Percentiles rank a stretch among this genome's conserved stretches.
Evolutionary conservation across 2,113 vertebrate species (phyloP).

Genomic region (Beaufortia kweichowensis): DNA sequence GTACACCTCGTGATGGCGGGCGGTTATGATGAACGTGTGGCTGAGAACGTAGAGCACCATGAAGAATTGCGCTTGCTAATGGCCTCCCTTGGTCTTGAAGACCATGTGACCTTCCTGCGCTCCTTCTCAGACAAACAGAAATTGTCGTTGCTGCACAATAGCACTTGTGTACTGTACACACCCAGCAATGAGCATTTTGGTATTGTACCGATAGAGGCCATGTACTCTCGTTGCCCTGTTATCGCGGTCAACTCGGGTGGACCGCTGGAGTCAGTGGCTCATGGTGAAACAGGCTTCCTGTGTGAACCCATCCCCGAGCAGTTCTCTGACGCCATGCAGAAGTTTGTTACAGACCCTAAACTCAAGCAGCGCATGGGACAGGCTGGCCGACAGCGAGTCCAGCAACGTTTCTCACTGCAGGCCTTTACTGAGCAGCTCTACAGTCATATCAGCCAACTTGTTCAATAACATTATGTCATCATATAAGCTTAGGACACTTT

Average conservation of each 20-base stretch:
- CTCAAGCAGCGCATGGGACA: slow-evolving; percentile 85
- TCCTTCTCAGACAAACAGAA: slow-evolving; percentile 91
- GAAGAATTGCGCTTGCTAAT: slow-evolving; percentile 80
- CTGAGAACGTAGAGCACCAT: slow-evolving; percentile 90
- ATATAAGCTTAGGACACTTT: neutral
- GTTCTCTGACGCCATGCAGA: slow-evolving; percentile 89
- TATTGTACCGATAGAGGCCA: slow-evolving; percentile 94
- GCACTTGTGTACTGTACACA: slow-evolving; percentile 88
- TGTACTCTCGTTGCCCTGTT: slow-evolving; percentile 92
- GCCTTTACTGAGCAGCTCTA: slow-evolving; percentile 89
- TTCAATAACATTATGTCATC: slow-evolving; percentile 64
- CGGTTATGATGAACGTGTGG: slow-evolving; percentile 89
- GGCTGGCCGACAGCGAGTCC: slow-evolving; percentile 85
- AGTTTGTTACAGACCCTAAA: slow-evolving; percentile 79
- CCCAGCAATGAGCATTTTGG: slow-evolving; percentile 96
- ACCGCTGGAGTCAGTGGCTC: slow-evolving; percentile 86
- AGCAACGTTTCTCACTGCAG: slow-evolving; percentile 85
- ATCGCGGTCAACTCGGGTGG: slow-evolving; percentile 92
- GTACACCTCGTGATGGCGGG: slow-evolving; percentile 91
- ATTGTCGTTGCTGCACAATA: slow-evolving; percentile 79
- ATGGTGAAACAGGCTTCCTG: slow-evolving; percentile 88
- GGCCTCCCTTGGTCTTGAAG: slow-evolving; percentile 69
- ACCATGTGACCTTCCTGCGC: slow-evolving; percentile 84
- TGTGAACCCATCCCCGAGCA: slow-evolving; percentile 80
- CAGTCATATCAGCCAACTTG: slow-evolving; percentile 79